These are phyloP conservation scores for Philotrypesis tridentata DNA, from an alignment of 1,140 invertebrate genomes.

Conservation along the genomic window DNA sequence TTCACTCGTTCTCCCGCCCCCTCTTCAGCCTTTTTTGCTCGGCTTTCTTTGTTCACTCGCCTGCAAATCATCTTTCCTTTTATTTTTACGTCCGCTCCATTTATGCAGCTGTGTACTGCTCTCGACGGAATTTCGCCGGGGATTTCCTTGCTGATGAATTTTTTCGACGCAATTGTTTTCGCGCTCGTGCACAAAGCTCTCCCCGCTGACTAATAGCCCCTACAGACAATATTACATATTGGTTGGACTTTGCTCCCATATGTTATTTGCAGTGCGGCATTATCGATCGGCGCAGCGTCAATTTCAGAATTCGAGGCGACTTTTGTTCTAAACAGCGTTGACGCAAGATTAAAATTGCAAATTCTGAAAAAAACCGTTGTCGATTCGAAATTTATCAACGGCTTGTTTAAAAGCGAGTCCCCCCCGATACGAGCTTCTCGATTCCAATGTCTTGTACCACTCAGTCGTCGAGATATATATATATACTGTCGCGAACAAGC, in stretches of 20 bases:
- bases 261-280: neutral
- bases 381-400: too few species aligned
- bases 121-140: neutral
- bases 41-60: neutral
- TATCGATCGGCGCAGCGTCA: neutral
- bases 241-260: neutral
- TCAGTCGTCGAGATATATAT: too few species aligned
- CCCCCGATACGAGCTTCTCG: too few species aligned
- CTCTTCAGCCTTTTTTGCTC: neutral
- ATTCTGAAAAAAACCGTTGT: too few species aligned
- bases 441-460: too few species aligned
- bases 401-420: too few species aligned
- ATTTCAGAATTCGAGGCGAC: neutral
- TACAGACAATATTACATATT: neutral
- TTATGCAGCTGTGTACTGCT: neutral
- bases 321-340: too few species aligned
- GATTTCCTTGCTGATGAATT: neutral
- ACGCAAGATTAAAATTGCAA: too few species aligned
- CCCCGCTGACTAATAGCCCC: neutral
- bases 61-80: neutral
- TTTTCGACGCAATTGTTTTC: neutral
- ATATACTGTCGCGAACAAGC: too few species aligned
- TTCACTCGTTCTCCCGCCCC: neutral
- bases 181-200: neutral
- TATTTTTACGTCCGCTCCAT: neutral